These are phyloP conservation scores for Julus scanicus DNA, from an alignment of 2,888 invertebrate species.

Conservation along the genomic window DNA sequence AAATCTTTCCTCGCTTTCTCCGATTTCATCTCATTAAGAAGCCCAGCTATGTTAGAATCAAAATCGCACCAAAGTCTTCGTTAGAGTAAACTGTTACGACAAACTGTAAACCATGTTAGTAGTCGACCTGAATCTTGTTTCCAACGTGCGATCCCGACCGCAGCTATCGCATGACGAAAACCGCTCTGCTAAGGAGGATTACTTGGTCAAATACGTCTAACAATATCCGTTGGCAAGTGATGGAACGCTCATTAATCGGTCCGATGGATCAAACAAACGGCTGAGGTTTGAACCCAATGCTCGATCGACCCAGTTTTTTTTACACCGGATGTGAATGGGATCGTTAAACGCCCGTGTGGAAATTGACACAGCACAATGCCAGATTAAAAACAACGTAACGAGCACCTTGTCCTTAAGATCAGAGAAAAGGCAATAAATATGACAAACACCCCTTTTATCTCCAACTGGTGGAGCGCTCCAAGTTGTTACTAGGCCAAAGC, in stretches of 20 bases:
- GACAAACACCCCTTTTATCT: neutral
- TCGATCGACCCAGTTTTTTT: neutral
- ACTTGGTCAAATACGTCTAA: neutral
- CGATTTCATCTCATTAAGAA: neutral
- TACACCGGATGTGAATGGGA: neutral
- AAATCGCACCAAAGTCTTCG: neutral
- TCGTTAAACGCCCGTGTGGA: neutral
- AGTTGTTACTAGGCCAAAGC: conserved; percentile 15
- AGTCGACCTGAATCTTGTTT: neutral
- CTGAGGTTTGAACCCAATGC: neutral
- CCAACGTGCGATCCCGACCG: neutral
- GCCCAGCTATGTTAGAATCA: neutral
- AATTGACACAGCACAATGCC: neutral
- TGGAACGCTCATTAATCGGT: neutral
- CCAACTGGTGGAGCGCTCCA: neutral
- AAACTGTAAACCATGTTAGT: neutral
- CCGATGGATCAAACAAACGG: neutral
- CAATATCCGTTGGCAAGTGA: neutral
- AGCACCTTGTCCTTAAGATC: conserved; percentile 37
- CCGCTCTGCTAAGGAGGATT: neutral
- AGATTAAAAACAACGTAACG: neutral
- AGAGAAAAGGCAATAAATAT: conserved; percentile 1
- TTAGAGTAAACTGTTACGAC: neutral
- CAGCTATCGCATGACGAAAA: neutral
- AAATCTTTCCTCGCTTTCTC: no score